Base-by-base conservation (phyloP, 2,888 invertebrate species). In the Rambutsinella grinnellia region DNA sequence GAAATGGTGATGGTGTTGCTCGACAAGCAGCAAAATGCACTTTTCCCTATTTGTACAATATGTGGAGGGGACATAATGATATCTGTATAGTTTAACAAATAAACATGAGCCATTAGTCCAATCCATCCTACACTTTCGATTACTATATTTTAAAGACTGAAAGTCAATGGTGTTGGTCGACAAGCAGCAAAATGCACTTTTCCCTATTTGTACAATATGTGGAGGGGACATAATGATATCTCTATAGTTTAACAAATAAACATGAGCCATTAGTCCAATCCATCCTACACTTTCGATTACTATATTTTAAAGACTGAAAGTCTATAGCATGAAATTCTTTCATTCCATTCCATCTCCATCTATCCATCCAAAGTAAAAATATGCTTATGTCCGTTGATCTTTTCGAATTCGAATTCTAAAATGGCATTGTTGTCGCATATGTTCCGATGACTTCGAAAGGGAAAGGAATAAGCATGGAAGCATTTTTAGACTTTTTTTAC, bases 381-480 rank as follows among this genome's bases (percentile, higher is more conserved):
- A 60, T 26, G 47, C 46, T 44, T 24, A 17, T 36, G 23, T 61
- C 46, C 36, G 46, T 24, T 49, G 61, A n/a, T n/a, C n/a, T n/a
- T 47, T 61, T n/a, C 6, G 5, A 6, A 51, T 2, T 60, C 21
- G 6, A 15, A 58, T 19, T 2, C 23, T 6, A n/a, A 10, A 61
- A 36, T 47, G 46, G 47, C 49, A 13, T 44, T 44, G 8, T 44
- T 44, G 44, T 44, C 13, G 13, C 10, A 44, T 56, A 49, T 61
- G 26, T 61, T 44, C 23, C 15, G 49, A 61, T 61, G 49, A 61
- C 21, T 61, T 27, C 27, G 61, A 61, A 61, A 61, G 61, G 49
- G 61, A 61, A 61, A 61, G 61, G 61, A 61, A 61, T 21, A 13
- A 23, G 21, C 24, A 61, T 26, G 13, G 26, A 26, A 21, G 17